Percentiles rank a stretch among this genome's conserved stretches.
phyloP scores from a whole-genome alignment of 2,113 vertebrate genomes.

The Telmatochromis sp. region DNA sequence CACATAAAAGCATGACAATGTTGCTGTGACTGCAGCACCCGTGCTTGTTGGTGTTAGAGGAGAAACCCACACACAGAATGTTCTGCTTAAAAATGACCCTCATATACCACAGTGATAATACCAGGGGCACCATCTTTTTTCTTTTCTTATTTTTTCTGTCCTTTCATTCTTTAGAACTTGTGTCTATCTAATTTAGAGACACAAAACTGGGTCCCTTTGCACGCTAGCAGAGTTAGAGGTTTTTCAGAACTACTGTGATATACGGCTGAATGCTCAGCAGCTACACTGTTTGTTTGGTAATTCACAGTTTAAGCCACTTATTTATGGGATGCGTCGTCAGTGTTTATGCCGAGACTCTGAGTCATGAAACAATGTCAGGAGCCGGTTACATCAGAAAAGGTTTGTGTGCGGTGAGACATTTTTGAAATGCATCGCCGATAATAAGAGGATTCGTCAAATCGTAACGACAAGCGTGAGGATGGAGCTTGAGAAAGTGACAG shows the following conservation, averaged over 20 bases:
- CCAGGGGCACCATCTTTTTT: neutral
- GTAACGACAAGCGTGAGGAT: neutral
- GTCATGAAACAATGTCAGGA: constrained; percentile 21
- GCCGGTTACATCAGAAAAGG: constrained; percentile 6
- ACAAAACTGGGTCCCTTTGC: neutral
- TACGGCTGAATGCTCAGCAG: neutral
- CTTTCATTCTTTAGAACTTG: neutral
- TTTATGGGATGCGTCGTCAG: neutral
- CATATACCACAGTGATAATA: constrained; percentile 5
- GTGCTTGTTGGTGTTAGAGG: constrained; percentile 9
- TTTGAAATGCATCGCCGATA: neutral
- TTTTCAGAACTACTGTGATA: neutral
- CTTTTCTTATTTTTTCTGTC: neutral
- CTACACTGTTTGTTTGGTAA: neutral
- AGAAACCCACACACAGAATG: neutral
- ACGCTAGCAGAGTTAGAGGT: neutral
- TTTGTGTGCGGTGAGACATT: neutral
- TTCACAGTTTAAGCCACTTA: neutral
- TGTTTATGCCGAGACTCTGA: neutral
- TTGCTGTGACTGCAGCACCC: neutral
- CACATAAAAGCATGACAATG: constrained; percentile 33
- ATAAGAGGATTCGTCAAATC: constrained; percentile 18
- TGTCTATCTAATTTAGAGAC: neutral
- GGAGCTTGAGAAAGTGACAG: neutral
- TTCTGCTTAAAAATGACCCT: neutral